These are phyloP conservation scores for Monochamus saltuarius DNA, from an alignment of 1,140 invertebrate genomes.

Conservation along the genomic window DNA sequence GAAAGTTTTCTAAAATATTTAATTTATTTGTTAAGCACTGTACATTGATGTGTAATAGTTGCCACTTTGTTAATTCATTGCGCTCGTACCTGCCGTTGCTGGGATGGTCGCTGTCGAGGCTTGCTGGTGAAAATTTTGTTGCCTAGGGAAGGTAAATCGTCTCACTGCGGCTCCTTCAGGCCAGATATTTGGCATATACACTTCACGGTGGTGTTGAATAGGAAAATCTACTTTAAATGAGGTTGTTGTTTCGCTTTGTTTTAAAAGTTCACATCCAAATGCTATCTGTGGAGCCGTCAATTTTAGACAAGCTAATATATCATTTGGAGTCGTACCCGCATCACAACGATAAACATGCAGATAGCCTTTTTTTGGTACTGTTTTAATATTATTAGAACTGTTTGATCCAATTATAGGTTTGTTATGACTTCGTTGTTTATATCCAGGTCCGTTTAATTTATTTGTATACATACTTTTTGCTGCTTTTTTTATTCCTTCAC, in stretches of 20 bases:
- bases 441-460: too few species aligned
- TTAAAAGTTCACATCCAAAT: slow-evolving; percentile 1
- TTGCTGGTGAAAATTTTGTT: background rate
- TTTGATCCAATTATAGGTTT: background rate
- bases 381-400: background rate
- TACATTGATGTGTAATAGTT: too few species aligned
- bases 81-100: too few species aligned
- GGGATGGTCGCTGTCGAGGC: background rate
- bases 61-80: too few species aligned
- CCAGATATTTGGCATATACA: slow-evolving; percentile 5
- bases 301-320: background rate
- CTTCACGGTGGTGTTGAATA: background rate
- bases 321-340: background rate
- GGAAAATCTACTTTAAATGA: slow-evolving; percentile 2
- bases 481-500: background rate
- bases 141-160: slow-evolving; percentile 4
- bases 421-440: background rate
- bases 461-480: too few species aligned
- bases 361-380: too few species aligned
- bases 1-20: too few species aligned
- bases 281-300: background rate
- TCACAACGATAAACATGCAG: background rate
- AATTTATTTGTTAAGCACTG: too few species aligned
- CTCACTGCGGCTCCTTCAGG: slow-evolving; percentile 1
- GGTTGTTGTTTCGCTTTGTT: background rate